phyloP scores from a whole-genome alignment of 2,888 invertebrate genomes.

The Aspidapion aeneum region DNA sequence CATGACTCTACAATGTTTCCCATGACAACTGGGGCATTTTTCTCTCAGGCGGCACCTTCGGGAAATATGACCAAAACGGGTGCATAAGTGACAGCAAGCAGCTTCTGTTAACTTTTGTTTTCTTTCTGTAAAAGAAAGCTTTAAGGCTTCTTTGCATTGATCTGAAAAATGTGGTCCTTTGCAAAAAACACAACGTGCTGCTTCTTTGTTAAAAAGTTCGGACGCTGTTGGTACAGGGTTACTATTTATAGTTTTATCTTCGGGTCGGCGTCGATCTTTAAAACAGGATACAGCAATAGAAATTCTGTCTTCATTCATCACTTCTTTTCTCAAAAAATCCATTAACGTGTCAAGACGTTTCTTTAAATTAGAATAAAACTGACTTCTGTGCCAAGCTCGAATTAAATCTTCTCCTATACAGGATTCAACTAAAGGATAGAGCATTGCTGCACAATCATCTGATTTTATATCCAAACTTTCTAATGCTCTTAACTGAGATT shows the following conservation, averaged over 20 bases:
- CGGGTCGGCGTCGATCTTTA: background rate
- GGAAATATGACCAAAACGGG: background rate
- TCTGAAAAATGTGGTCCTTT: background rate
- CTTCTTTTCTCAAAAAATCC: background rate
- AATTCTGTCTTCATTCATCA: background rate
- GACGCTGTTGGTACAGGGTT: background rate
- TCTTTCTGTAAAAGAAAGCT: background rate
- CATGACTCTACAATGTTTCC: background rate
- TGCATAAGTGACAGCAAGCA: background rate
- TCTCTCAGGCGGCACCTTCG: background rate
- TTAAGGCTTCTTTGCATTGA: background rate
- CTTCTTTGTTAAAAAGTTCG: background rate
- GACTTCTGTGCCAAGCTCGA: background rate
- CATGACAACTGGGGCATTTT: background rate
- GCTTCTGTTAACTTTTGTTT: too few species aligned
- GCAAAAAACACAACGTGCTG: background rate
- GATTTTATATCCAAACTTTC: background rate
- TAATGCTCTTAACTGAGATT: background rate
- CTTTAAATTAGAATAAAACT: background rate
- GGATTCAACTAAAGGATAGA: background rate
- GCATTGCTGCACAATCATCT: background rate
- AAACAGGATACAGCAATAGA: background rate
- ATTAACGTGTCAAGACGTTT: background rate
- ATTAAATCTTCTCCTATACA: background rate
- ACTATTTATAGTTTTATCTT: background rate